These are phyloP conservation scores for Delichon dasypus DNA, from an alignment of 2,797 vertebrate genomes.

Conservation along the genomic window DNA sequence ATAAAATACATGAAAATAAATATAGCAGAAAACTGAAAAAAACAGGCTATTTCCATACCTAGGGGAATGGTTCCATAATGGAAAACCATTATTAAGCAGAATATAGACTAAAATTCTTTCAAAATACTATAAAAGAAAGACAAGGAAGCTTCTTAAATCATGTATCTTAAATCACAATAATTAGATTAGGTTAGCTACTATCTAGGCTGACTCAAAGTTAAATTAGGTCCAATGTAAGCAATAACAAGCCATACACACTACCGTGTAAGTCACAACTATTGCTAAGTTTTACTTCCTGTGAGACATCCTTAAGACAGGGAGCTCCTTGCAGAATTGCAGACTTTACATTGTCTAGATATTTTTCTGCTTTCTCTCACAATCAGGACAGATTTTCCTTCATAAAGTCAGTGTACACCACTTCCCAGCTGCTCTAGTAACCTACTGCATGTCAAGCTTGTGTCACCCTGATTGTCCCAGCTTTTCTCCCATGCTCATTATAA, in stretches of 20 bases:
- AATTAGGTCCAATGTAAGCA: neutral
- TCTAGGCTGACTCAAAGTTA: neutral
- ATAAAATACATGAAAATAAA: neutral
- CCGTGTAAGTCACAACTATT: neutral
- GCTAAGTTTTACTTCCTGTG: neutral
- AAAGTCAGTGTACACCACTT: neutral
- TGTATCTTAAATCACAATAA: neutral
- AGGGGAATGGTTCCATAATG: neutral
- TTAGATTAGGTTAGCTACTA: neutral
- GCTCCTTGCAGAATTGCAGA: neutral
- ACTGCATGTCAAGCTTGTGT: neutral
- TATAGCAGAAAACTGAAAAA: neutral
- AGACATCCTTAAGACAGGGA: neutral
- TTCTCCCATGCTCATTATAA: neutral
- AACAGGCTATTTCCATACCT: neutral
- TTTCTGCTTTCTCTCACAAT: neutral
- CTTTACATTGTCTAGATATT: neutral
- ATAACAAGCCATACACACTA: neutral
- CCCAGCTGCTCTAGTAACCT: slow-evolving; percentile 33
- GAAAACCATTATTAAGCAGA: neutral
- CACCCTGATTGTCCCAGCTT: neutral
- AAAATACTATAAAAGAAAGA: neutral
- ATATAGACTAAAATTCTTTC: neutral
- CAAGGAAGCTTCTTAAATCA: neutral
- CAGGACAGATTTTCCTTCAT: neutral